Conservation (phyloP, 2,797 vertebrate species). For the Leuciscus waleckii region DNA sequence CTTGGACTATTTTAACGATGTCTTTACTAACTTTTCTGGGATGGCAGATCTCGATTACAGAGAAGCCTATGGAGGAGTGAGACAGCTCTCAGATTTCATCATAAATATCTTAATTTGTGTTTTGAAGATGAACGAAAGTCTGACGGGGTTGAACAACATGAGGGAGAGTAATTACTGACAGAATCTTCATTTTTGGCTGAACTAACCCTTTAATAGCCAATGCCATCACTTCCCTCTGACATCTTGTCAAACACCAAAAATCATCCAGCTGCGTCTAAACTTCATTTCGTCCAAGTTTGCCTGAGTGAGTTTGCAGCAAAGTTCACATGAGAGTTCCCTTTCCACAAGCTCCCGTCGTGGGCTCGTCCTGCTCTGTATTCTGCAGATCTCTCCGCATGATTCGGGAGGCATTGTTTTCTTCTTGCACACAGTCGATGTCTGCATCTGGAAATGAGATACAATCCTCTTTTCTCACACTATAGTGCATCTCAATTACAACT, state of each 20-base stretch:
- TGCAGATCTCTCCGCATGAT: slow-evolving; percentile 4
- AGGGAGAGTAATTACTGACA: no score
- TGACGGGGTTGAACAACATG: no score
- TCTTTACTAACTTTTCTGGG: no score
- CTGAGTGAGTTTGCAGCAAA: slow-evolving; percentile 35
- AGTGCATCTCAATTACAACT: slow-evolving; percentile 29
- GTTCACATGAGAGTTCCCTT: slow-evolving; percentile 33
- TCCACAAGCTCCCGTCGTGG: not conserved
- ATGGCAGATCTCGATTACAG: no score
- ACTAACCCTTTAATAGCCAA: not conserved
- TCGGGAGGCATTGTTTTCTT: slow-evolving; percentile 39
- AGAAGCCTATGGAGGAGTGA: no score
- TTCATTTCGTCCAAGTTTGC: slow-evolving; percentile 7
- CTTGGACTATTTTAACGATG: no score
- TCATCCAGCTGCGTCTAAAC: slow-evolving; percentile 20
- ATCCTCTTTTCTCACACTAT: slow-evolving; percentile 25
- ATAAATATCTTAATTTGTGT: no score
- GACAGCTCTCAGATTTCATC: no score
- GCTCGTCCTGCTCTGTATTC: slow-evolving; percentile 35
- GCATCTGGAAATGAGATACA: slow-evolving; percentile 27
- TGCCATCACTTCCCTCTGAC: not conserved
- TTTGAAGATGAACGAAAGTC: no score
- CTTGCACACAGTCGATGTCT: slow-evolving; percentile 30
- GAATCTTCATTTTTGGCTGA: no score
- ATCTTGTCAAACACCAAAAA: slow-evolving; percentile 23